These are phyloP conservation scores for Etheostoma cragini DNA, from an alignment of 2,113 vertebrate genomes.

Conservation along the genomic window DNA sequence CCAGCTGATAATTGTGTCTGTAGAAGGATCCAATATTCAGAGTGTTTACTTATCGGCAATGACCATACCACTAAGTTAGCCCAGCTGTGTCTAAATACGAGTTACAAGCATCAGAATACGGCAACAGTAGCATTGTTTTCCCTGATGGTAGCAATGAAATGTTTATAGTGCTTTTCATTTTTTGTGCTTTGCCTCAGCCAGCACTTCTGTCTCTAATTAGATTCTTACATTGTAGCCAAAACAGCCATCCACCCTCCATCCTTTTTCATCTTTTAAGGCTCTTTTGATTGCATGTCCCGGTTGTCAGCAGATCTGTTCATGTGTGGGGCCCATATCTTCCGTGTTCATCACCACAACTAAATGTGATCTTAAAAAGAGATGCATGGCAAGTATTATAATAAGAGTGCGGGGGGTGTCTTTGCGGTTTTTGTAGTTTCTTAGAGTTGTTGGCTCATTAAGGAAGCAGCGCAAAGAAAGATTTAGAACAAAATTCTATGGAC, in stretches of 20 bases:
- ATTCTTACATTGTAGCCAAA: conserved; percentile 29
- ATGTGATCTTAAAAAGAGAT: conserved; percentile 77
- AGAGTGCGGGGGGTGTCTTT: conserved; percentile 41
- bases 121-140: not conserved
- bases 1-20: conserved; percentile 28
- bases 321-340: conserved; percentile 44
- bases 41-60: conserved; percentile 3
- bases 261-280: conserved; percentile 9
- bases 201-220: conserved; percentile 44
- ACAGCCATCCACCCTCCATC: not conserved
- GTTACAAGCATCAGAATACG: not conserved
- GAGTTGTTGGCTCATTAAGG: conserved; percentile 31
- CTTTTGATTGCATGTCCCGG: conserved; percentile 47
- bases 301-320: conserved; percentile 40
- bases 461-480: conserved; percentile 5
- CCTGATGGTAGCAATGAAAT: conserved; percentile 45
- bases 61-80: not conserved
- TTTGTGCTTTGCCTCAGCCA: conserved; percentile 1
- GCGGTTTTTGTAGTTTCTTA: conserved; percentile 35
- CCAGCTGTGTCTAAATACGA: not conserved
- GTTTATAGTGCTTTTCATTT: conserved; percentile 24
- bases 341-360: conserved; percentile 53
- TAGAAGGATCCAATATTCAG: not conserved
- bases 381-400: conserved; percentile 75
- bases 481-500: conserved; percentile 32